Evolutionary conservation across 2,797 vertebrate genomes (phyloP).

Genomic region (Anas bahamensis): DNA sequence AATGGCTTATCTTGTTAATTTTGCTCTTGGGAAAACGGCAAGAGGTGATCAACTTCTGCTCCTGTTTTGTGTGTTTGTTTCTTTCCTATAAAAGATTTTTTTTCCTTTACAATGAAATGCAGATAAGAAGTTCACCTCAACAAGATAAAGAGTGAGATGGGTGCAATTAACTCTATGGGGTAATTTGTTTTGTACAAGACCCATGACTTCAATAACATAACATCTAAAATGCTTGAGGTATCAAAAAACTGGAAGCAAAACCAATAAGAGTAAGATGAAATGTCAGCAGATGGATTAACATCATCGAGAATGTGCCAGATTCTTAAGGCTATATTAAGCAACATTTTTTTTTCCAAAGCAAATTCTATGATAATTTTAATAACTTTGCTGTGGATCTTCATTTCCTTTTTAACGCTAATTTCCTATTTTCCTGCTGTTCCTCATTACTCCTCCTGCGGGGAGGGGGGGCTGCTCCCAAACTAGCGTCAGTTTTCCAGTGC

Average conservation of each 20-base stretch:
- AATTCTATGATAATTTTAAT: conserved; percentile 60
- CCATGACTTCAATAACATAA: conserved; percentile 65
- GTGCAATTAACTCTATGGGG: conserved; percentile 63
- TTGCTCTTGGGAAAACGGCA: conserved; percentile 42
- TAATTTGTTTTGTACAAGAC: conserved; percentile 73
- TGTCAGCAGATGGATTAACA: conserved; percentile 70
- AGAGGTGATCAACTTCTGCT: conserved; percentile 12
- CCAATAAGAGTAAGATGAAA: conserved; percentile 63
- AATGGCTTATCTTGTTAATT: conserved; percentile 30
- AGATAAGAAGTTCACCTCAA: conserved; percentile 68
- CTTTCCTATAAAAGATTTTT: conserved; percentile 37
- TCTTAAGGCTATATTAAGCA: conserved; percentile 69
- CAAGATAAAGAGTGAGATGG: conserved; percentile 64
- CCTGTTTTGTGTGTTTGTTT: conserved; percentile 10
- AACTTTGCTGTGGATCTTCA: not conserved
- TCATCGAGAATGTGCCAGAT: conserved; percentile 43
- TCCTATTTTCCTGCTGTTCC: conserved; percentile 3
- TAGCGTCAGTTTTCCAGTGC: not conserved
- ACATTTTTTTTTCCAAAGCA: conserved; percentile 12
- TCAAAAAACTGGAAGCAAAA: conserved; percentile 69
- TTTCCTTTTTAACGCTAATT: conserved; percentile 11
- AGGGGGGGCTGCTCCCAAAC: not conserved
- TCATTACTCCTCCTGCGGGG: not conserved
- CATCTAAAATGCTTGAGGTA: conserved; percentile 70
- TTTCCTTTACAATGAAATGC: conserved; percentile 58